These are phyloP conservation scores for Coregonus suidteri DNA, from an alignment of 2,797 vertebrate genomes.

Conservation along the genomic window DNA sequence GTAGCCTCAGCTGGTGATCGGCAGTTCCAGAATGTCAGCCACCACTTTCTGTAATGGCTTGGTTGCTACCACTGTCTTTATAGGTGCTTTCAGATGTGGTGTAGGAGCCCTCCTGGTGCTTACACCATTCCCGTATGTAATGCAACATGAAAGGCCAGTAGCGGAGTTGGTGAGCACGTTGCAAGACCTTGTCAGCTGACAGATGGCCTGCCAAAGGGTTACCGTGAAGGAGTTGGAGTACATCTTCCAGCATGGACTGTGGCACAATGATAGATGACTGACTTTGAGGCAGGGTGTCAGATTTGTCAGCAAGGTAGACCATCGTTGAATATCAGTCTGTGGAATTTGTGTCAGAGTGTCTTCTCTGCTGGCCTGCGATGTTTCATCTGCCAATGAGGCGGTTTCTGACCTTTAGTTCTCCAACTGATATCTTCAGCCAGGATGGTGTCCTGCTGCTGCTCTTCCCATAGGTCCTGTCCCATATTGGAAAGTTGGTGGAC, in stretches of 20 bases:
- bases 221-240: constrained; percentile 18
- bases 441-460: no score
- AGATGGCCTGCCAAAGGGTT: constrained; percentile 20
- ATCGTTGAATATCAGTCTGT: no score
- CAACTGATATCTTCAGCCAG: no score
- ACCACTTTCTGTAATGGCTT: constrained; percentile 40
- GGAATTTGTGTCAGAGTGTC: no score
- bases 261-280: constrained; percentile 18
- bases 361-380: no score
- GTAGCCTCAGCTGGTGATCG: constrained; percentile 21
- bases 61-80: constrained; percentile 24
- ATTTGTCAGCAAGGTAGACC: background rate
- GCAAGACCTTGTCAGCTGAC: constrained; percentile 27
- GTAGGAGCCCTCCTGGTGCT: constrained; percentile 11
- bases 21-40: constrained; percentile 34
- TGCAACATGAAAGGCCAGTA: constrained; percentile 42
- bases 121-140: constrained; percentile 35
- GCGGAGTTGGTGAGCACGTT: constrained; percentile 26
- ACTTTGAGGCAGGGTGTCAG: constrained; percentile 8
- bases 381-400: no score
- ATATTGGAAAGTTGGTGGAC: no score
- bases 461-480: no score
- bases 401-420: no score
- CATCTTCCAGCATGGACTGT: constrained; percentile 1
- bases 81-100: constrained; percentile 16